Evolutionary conservation across 2,113 vertebrate genomes (phyloP), one percentile per base, ranked within the genome.

Genomic region (Chaetops frenatus): DNA sequence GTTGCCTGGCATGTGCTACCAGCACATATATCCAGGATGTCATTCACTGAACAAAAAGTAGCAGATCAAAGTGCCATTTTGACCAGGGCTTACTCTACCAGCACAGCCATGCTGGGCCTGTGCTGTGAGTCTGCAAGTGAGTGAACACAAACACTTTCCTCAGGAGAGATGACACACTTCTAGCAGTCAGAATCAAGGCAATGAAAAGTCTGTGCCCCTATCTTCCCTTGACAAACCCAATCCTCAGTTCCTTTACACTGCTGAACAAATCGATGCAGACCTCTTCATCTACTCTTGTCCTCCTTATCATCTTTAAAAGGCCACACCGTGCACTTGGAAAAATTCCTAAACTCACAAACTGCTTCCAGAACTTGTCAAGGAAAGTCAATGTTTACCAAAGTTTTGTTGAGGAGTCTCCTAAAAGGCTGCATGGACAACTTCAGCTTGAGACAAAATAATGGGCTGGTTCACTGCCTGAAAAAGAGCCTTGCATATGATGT

Each of bases 1-100:
- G 27, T 4, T 40, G 21, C 22, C 35, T 10, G 10, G n/a, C 29
- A 50, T 2, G 0, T 70, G 47, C 23, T 66, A 53, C 56, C 21
- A 50, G 35, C 47, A 54, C 0, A 0, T 79, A 8, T 23, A 64
- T 44, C 35, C 57, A 74, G 33, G 47, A 29, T 0, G 1, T 21
- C 57, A 54, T 15, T 71, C 20, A 56, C 36, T 19, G 45, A 60
- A 69, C 9, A 51, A 62, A 64, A 80, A 23, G 7, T 33, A 17
- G 4, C 25, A 47, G 12, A 25, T 38, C 1, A 0, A 72, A 64
- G 23, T 10, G 19, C 7, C 13, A 22, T 58, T 74, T 65, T 48
- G 11, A 22, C 16, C 6, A 36, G n/a, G 36, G 31, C 3, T 66
- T 64, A 2, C 24, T 38, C 23, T 42, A 51, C 18, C 65, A 62